Evolutionary conservation across 2,113 vertebrate species (phyloP).

Genomic region (Gnathonemus echidnorhynchus): DNA sequence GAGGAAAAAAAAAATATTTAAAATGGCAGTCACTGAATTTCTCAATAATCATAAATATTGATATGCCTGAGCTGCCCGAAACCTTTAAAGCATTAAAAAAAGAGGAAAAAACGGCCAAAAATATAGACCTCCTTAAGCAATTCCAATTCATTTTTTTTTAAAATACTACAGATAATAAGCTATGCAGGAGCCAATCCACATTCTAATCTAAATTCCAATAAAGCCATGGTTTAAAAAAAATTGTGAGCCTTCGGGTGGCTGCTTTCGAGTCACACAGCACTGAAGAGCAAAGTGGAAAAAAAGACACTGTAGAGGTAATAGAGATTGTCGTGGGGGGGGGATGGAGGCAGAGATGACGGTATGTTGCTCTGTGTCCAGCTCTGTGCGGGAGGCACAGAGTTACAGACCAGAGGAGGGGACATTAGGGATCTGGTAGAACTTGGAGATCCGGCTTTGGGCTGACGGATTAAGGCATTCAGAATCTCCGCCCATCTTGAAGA

Average conservation of each 20-base stretch:
- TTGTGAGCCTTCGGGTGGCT: background rate
- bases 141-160: background rate
- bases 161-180: background rate
- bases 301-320: background rate
- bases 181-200: background rate
- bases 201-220: background rate
- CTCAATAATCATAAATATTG: background rate
- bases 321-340: slow-evolving; percentile 10
- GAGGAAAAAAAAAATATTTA: background rate
- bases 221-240: slow-evolving; percentile 14
- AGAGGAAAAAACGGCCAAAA: slow-evolving; percentile 6
- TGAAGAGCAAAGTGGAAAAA: background rate
- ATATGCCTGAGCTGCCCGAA: background rate
- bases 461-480: slow-evolving; percentile 98
- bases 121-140: background rate
- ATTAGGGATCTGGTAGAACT: slow-evolving; percentile 93
- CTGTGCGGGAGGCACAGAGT: slow-evolving; percentile 17
- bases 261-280: background rate
- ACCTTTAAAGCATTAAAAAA: slow-evolving; percentile 21
- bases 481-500: slow-evolving; percentile 98
- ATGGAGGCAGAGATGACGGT: background rate
- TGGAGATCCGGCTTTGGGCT: slow-evolving; percentile 91
- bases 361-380: background rate
- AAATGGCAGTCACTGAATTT: background rate
- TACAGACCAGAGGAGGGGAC: slow-evolving; percentile 80